Base-by-base conservation (phyloP, 53 echinoderm and acorn worm species). In the Antedon mediterranea region DNA sequence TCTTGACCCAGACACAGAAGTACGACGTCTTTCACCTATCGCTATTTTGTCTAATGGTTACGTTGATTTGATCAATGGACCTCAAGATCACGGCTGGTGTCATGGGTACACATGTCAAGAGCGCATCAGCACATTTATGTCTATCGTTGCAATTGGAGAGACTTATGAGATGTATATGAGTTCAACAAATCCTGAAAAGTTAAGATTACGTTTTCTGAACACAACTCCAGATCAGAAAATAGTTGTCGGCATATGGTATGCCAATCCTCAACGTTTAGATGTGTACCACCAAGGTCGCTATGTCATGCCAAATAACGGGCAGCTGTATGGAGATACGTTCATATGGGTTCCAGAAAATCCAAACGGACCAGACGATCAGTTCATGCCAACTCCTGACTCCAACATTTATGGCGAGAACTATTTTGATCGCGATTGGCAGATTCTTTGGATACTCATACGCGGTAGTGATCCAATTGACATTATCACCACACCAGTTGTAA, bases 31-130 rank as follows among this genome's bases (percentile, higher is more conserved):
- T 0, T 88, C 97, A n/a, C 97, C 97, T 3, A 76, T 97, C 43
- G 92, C 89, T 18, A 78, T 97, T 32, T 74, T 34, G 27, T 72
- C 82, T 28, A 88, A 88, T 31, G 71, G 82, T 41, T 90, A 84
- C 9, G 84, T 97, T 31, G 92, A 97, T 79, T 79, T 97, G 78
- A 88, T 97, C 84, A 97, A 97, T 73, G 97, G 97, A 20, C 97
- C 97, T 0, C 81, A 83, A 85, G 97, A 97, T 81, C 77, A 85
- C 28, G 97, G 97, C 3, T 97, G 97, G 97, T 97, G 97, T 72
- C 85, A 82, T 3, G 97, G 97, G 27, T 94, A 84, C 89, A 89
- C 86, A 74, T 89, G 89, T 44, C 89, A 89, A 76, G 89, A 89
- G 73, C 44, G 89, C 44, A 34, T 76, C 28, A 33, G 34, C n/a